These are phyloP conservation scores for Tragelaphus oryx DNA, from an alignment of 2,797 vertebrate species.

Conservation along the genomic window DNA sequence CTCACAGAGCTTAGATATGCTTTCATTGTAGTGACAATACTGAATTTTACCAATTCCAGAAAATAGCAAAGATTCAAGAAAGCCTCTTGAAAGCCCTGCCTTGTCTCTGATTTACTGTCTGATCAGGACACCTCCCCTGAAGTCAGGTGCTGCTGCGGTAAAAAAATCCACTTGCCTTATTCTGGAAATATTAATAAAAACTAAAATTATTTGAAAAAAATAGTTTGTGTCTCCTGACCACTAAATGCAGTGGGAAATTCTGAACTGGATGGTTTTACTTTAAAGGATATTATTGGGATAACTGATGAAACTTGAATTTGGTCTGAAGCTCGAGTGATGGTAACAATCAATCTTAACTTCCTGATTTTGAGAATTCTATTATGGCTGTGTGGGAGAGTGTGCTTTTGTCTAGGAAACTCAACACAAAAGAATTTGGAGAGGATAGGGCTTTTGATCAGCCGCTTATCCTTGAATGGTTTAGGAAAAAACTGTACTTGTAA, in stretches of 20 bases:
- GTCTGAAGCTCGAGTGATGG: background rate
- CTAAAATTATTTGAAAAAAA: background rate
- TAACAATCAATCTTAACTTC: background rate
- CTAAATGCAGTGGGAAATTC: background rate
- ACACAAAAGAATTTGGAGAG: background rate
- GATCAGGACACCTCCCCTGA: background rate
- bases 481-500: background rate
- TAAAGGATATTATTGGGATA: background rate
- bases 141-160: background rate
- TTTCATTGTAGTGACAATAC: background rate
- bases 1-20: background rate
- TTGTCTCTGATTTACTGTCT: background rate
- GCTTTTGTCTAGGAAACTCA: background rate
- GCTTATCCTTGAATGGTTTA: background rate
- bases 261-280: background rate
- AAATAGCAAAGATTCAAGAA: background rate
- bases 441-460: background rate
- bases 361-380: background rate
- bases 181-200: background rate
- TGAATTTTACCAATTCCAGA: background rate
- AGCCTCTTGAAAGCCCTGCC: background rate
- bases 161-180: background rate
- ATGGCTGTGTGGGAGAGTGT: background rate
- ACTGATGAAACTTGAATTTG: background rate
- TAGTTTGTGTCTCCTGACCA: background rate